Base-by-base conservation (phyloP, 2,797 vertebrate genomes). In the Agapornis canus region DNA sequence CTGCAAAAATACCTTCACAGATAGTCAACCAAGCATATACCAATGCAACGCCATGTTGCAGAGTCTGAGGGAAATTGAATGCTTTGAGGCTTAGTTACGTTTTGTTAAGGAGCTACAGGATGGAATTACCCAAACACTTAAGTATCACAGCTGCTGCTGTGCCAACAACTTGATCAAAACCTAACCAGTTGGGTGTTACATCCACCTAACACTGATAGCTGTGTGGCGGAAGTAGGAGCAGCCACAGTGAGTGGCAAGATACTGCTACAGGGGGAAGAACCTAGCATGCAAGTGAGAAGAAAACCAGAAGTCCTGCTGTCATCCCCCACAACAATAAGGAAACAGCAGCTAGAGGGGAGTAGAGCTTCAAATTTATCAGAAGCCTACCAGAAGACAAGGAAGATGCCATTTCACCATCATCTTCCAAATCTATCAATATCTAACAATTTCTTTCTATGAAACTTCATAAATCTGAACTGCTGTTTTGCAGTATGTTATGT, bases 331-430 rank as follows among this genome's bases (percentile, higher is more conserved):
- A 13, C 48, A 92, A 65, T 29, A 68, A 61, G 45, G 75, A 65
- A 86, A 71, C 5, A 94, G 82, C 92, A 96, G 93, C 93, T 96
- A 96, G 92, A 96, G 92, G 93, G 90, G 90, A 96, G 91, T 81
- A 97, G 76, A 94, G 94, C 79, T 93, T 95, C 92, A 96, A 78
- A 79, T 91, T 94, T 91, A 88, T 35, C 61, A 68, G 57, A 81
- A 82, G 84, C 16, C 39, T 43, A 40, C 12, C 52, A 6, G 3
- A 66, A 77, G 22, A 81, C 47, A 61, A 70, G 10, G 31, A 87
- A 86, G 60, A 31, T 59, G 39, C 35, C 0, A 1, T 47, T 82
- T 87, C 76, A 69, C n/a, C 42, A 75, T 72, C 39, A 54, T 35
- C 75, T 78, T 87, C 75, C 39, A 69, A 54, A 64, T 26, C 39